Evolutionary conservation across 2,797 vertebrate species (phyloP).

Genomic region (Microchirus variegatus): DNA sequence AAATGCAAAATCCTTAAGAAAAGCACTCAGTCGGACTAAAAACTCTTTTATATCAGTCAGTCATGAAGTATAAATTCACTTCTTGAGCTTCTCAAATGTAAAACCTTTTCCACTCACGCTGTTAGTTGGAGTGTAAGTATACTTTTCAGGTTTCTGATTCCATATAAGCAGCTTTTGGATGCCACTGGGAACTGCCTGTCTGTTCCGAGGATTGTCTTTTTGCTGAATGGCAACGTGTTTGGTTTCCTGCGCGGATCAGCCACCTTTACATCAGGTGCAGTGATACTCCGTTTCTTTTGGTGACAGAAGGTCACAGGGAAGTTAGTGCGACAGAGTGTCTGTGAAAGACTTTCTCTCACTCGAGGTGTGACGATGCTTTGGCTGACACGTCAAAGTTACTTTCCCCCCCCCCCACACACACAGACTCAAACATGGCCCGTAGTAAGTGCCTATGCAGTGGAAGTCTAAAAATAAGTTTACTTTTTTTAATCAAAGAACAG

Average conservation of each 20-base stretch:
- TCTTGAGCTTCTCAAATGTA: too few relatives aligned
- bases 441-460: too few relatives aligned
- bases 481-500: too few relatives aligned
- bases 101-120: background rate
- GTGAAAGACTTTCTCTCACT: constrained; percentile 20
- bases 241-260: constrained; percentile 70
- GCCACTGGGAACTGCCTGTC: constrained; percentile 20
- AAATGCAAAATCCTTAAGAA: too few relatives aligned
- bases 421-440: too few relatives aligned
- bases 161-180: constrained; percentile 22
- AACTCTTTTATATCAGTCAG: too few relatives aligned
- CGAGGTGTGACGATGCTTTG: constrained; percentile 18
- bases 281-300: constrained; percentile 52
- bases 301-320: constrained; percentile 62
- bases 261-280: constrained; percentile 63
- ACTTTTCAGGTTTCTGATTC: constrained; percentile 13
- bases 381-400: background rate
- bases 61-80: too few relatives aligned
- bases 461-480: too few relatives aligned
- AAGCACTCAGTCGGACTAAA: too few relatives aligned
- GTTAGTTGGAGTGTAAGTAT: background rate
- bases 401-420: too few relatives aligned
- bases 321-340: constrained; percentile 29
- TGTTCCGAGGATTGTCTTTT: constrained; percentile 50
- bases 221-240: constrained; percentile 68